Evolutionary conservation across 1,140 invertebrate genomes (phyloP).

Genomic region (Drosophila ficusphila): DNA sequence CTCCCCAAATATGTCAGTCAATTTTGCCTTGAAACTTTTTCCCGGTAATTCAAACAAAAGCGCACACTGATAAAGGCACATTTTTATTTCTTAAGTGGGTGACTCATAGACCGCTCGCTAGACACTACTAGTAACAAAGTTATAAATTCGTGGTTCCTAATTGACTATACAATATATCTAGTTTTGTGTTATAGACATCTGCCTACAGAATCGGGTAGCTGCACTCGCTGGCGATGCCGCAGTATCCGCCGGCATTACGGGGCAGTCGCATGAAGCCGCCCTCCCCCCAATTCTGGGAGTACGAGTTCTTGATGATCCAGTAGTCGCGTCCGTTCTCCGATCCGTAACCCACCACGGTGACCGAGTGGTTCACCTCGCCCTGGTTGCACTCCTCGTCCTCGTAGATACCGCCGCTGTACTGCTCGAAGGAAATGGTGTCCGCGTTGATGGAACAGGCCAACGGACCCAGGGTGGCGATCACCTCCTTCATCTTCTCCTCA

Average conservation of each 20-base stretch:
- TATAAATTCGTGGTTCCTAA: conserved; percentile 59
- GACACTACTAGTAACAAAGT: conserved; percentile 48
- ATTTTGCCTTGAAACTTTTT: background rate
- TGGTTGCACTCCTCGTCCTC: conserved; percentile 85
- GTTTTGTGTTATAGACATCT: background rate
- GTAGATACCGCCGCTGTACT: conserved; percentile 90
- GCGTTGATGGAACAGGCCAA: conserved; percentile 92
- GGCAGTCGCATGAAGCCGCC: conserved; percentile 89
- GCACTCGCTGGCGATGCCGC: conserved; percentile 86
- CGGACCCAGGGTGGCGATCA: conserved; percentile 93
- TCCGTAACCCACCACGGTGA: conserved; percentile 87
- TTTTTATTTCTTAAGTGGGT: conserved; percentile 23
- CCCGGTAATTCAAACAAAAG: background rate
- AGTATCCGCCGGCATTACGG: conserved; percentile 88
- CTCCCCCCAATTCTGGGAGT: conserved; percentile 89
- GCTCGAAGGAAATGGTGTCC: conserved; percentile 90
- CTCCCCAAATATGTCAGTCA: background rate
- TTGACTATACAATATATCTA: conserved; percentile 39
- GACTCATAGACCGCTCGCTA: conserved; percentile 11
- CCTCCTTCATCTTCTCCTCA: conserved; percentile 89
- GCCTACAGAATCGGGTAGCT: conserved; percentile 75
- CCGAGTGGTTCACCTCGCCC: conserved; percentile 85
- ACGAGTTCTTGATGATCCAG: conserved; percentile 93
- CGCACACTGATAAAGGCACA: background rate
- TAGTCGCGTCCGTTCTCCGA: conserved; percentile 87